Conservation (phyloP, 2,888 invertebrate species). For the Heteromurus nitidus region DNA sequence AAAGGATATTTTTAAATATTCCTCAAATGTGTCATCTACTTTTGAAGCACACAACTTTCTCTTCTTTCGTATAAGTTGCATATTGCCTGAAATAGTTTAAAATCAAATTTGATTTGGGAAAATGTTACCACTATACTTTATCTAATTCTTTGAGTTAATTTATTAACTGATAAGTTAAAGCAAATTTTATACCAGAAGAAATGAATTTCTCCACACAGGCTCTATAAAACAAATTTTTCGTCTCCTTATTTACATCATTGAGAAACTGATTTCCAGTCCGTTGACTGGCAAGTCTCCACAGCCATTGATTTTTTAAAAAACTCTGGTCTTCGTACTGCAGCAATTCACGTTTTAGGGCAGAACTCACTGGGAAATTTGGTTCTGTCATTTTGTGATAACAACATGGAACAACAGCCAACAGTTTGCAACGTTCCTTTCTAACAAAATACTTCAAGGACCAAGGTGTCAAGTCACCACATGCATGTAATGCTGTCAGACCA, state of each 20-base stretch:
- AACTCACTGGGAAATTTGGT: slow-evolving; percentile 82
- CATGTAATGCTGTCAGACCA: slow-evolving; percentile 83
- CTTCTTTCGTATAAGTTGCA: slow-evolving; percentile 33
- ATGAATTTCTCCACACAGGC: slow-evolving; percentile 81
- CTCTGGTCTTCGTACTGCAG: slow-evolving; percentile 2
- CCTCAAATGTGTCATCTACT: slow-evolving; percentile 47
- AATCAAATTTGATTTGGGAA: no score
- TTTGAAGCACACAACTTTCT: slow-evolving; percentile 30
- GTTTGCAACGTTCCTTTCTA: slow-evolving; percentile 78
- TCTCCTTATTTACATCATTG: slow-evolving; percentile 77
- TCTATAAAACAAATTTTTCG: slow-evolving; percentile 77
- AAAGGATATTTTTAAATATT: slow-evolving; percentile 63
- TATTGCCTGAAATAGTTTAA: no score
- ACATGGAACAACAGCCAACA: slow-evolving; percentile 84
- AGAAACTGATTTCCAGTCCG: slow-evolving; percentile 75
- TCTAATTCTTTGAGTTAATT: slow-evolving; percentile 54
- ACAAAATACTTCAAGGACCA: slow-evolving; percentile 81
- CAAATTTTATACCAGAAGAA: slow-evolving; percentile 5
- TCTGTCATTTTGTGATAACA: slow-evolving; percentile 87
- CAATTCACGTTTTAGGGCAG: slow-evolving; percentile 74
- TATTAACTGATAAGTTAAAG: slow-evolving; percentile 36
- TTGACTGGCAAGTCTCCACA: slow-evolving; percentile 66
- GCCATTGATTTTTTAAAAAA: slow-evolving; percentile 53
- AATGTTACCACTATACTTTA: no score
- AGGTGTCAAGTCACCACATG: slow-evolving; percentile 86